A percentile compares a stretch with the other conserved stretches of the same genome.
These are phyloP conservation scores for Noctua fimbriata DNA, from an alignment of 2,888 invertebrate species.

Conservation along the genomic window DNA sequence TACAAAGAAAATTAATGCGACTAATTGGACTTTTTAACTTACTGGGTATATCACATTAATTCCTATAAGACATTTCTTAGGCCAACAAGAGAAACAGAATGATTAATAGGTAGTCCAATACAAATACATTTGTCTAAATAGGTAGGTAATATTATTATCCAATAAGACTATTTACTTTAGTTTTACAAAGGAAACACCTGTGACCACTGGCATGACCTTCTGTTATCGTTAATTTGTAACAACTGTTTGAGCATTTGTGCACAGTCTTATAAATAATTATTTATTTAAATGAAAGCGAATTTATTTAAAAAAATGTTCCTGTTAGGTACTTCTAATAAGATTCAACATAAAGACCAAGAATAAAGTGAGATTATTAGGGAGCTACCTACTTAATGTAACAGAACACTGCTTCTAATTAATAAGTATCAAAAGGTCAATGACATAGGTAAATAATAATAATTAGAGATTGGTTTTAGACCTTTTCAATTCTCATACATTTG, in stretches of 20 bases:
- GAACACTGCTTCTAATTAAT: background rate
- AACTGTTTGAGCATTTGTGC: conserved; percentile 66
- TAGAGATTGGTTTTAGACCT: background rate
- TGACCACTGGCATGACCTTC: conserved; percentile 75
- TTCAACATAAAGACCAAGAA: background rate
- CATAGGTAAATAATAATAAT: no score
- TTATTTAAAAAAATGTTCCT: background rate
- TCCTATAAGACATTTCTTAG: conserved; percentile 38
- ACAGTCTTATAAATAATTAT: conserved; percentile 37
- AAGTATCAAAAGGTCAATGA: background rate
- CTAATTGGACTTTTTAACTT: conserved; percentile 1
- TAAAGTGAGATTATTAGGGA: background rate
- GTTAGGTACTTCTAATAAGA: background rate
- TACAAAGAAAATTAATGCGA: background rate
- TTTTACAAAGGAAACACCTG: conserved; percentile 75
- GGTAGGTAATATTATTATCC: conserved; percentile 69
- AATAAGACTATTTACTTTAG: conserved; percentile 71
- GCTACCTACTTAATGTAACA: background rate
- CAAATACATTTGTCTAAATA: conserved; percentile 62
- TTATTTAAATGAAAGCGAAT: background rate
- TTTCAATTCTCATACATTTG: no score
- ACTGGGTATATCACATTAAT: background rate
- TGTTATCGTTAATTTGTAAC: conserved; percentile 69
- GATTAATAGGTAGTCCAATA: conserved; percentile 43
- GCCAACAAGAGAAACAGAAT: conserved; percentile 46